Conservation (phyloP, 2,113 vertebrate genomes). For the Sminthopsis crassicaudata region DNA sequence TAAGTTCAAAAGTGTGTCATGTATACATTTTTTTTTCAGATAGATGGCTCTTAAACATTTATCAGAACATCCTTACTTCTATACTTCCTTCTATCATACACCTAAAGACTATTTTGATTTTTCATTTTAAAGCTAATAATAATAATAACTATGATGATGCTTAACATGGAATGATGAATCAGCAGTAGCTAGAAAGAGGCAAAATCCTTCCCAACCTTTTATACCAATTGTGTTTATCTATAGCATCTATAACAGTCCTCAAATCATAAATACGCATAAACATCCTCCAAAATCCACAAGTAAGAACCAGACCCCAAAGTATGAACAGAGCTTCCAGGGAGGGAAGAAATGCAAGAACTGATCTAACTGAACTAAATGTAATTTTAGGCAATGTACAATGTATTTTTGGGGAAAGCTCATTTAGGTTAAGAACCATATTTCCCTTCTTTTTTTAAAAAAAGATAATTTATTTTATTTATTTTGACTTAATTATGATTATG, state of each 20-base stretch:
- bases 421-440: neutral
- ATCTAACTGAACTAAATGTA: neutral
- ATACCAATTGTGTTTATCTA: neutral
- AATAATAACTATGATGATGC: neutral
- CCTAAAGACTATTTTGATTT: neutral
- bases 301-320: neutral
- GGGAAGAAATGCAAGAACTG: neutral
- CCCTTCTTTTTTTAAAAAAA: neutral
- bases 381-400: neutral
- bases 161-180: too few species aligned
- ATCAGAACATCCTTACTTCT: neutral
- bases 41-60: neutral
- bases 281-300: neutral
- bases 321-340: neutral
- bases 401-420: neutral
- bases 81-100: neutral
- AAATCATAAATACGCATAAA: neutral
- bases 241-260: neutral
- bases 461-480: neutral
- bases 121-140: neutral
- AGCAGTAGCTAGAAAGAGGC: neutral
- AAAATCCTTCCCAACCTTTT: neutral
- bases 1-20: neutral
- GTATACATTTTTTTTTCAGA: neutral
- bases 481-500: neutral